phyloP scores from a whole-genome alignment of 2,113 vertebrate genomes.

The Phoxinus phoxinus region DNA sequence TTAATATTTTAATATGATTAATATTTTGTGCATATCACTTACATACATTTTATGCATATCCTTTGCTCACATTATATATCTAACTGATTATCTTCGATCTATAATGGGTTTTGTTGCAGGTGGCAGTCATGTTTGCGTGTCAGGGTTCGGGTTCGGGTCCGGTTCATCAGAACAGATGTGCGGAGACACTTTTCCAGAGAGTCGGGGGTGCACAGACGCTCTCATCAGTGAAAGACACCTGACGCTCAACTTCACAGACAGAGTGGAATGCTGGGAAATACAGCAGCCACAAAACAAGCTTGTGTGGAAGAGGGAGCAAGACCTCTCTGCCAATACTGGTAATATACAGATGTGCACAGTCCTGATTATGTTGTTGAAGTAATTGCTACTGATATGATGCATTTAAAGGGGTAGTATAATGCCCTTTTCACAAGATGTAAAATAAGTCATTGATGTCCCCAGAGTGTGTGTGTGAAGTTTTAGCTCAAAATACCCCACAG shows the following conservation, averaged over 20 bases:
- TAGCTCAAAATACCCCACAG: no score
- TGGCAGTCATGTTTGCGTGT: slow-evolving; percentile 63
- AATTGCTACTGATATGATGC: no score
- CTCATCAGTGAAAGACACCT: slow-evolving; percentile 77
- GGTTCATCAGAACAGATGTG: slow-evolving; percentile 10
- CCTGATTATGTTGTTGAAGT: not conserved
- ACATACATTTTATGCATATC: not conserved
- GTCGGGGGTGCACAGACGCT: slow-evolving; percentile 75
- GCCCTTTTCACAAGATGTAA: no score
- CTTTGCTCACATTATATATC: not conserved
- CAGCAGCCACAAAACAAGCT: slow-evolving; percentile 66
- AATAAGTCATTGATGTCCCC: no score
- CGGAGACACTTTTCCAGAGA: not conserved
- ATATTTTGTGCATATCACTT: not conserved
- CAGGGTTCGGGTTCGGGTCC: slow-evolving; percentile 66
- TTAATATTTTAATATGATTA: not conserved
- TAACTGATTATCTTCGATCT: not conserved
- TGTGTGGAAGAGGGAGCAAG: slow-evolving; percentile 68
- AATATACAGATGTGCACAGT: not conserved
- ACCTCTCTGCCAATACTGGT: slow-evolving; percentile 60
- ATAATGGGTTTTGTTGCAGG: slow-evolving; percentile 43
- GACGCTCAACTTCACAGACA: slow-evolving; percentile 71
- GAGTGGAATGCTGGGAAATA: slow-evolving; percentile 70
- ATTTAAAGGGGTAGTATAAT: no score
- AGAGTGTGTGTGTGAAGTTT: no score